Evolutionary conservation across 2,113 vertebrate species (phyloP).

Genomic region (Pachyramphus minor): DNA sequence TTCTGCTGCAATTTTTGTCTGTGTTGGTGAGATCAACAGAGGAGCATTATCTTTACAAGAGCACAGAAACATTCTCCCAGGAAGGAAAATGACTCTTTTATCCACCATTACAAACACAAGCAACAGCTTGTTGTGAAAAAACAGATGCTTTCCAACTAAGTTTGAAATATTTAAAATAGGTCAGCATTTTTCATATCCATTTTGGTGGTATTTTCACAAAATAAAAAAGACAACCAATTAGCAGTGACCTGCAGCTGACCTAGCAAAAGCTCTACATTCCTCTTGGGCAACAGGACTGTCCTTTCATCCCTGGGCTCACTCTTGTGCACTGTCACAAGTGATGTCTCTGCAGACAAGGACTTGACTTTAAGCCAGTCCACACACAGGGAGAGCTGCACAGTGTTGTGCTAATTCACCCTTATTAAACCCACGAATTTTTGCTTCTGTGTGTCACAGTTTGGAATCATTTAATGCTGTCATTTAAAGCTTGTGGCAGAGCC

Average conservation of each 20-base stretch:
- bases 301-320: background rate
- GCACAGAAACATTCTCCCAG: background rate
- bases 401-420: background rate
- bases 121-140: background rate
- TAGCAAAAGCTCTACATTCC: background rate
- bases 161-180: background rate
- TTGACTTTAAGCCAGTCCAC: background rate
- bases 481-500: background rate
- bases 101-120: background rate
- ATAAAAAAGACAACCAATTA: background rate
- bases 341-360: background rate
- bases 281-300: background rate
- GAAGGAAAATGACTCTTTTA: background rate
- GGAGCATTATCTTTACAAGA: background rate
- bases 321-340: fast-evolving
- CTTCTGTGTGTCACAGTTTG: background rate
- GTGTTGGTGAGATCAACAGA: background rate
- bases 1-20: background rate
- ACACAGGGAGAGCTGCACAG: fast-evolving
- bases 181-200: background rate
- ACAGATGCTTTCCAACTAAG: background rate
- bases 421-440: background rate
- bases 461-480: background rate
- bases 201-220: background rate
- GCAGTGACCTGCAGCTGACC: background rate